Conservation (phyloP, 2,113 vertebrate species). For the Arizona elegans region DNA sequence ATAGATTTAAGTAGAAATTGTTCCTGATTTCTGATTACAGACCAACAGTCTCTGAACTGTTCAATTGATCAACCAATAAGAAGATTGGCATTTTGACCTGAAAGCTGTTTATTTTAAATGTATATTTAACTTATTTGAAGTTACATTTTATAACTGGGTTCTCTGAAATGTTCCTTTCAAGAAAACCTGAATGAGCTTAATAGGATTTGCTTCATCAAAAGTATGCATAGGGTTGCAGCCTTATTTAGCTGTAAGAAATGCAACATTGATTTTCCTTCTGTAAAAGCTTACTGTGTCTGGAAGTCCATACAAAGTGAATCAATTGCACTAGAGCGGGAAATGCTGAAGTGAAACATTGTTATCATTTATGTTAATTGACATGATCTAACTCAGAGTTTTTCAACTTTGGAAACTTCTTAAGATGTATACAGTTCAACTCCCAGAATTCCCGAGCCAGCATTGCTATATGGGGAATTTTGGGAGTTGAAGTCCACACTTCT, state of each 20-base stretch:
- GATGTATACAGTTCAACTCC: not conserved
- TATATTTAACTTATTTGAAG: not conserved
- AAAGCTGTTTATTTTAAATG: not conserved
- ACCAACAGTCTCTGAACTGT: not conserved
- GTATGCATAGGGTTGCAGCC: not conserved
- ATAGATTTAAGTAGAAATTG: not conserved
- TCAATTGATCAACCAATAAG: not conserved
- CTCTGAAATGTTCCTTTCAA: not conserved
- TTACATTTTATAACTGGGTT: not conserved
- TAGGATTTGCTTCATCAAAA: not conserved
- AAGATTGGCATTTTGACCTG: not conserved
- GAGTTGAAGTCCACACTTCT: not conserved
- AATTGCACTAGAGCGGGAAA: not conserved
- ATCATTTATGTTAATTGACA: not conserved
- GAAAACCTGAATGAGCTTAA: not conserved
- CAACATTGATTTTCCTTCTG: not conserved
- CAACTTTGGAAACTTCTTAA: not conserved
- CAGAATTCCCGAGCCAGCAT: not conserved
- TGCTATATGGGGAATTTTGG: not conserved
- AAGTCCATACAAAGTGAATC: not conserved
- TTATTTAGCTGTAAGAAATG: conserved; percentile 5
- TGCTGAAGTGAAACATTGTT: not conserved
- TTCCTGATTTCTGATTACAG: not conserved
- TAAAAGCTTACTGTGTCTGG: not conserved
- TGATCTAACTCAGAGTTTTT: not conserved